Evolutionary conservation across 64 coral and sea anemone species (phyloP), one percentile per base, ranked within the genome.

Genomic region (Montipora capricornis): DNA sequence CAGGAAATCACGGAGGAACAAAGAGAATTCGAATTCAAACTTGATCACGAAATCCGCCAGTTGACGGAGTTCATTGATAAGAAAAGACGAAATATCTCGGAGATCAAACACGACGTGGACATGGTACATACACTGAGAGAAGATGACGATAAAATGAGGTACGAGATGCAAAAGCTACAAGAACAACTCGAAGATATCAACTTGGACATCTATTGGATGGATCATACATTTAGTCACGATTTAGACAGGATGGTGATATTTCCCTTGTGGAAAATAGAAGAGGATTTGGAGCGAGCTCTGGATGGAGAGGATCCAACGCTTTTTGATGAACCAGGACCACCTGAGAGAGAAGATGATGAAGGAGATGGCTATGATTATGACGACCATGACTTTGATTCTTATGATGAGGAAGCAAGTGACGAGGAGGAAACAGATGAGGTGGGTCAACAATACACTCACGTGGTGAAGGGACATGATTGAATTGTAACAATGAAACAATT

Each of bases 261-360:
- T 49, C 82, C 82, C 9, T 86, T 71, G 7, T 86, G 82, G 82
- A 86, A 70, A 50, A 12, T 86, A n/a, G 82, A 86, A 50, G 66
- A 70, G 62, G 82, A 86, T 4, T 50, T 86, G 45, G 82, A 86
- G 11, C 73, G 47, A 86, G 64, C 44, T 49, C 62, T 86, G 12
- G 12, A 49, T 5, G 76, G 76, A 5, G 76, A 78, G 76, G 46
- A 78, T 49, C 76, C 76, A 5, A 78, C 76, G 4, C 76, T 49
- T 6, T 78, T 16, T 78, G 45, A 78, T 48, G 76, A 78, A 49
- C 44, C 44, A 16, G 76, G 76, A 49, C 76, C 76, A 49, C 76
- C 44, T 16, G 76, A 78, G 3, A 78, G 76, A 78, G 76, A 49
- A 6, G 76, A 78, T 12, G 11, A 48, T 16, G 76, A 78, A 19